Evolutionary conservation across 2,888 invertebrate species (phyloP).

Genomic region (Epinotia demarniana): DNA sequence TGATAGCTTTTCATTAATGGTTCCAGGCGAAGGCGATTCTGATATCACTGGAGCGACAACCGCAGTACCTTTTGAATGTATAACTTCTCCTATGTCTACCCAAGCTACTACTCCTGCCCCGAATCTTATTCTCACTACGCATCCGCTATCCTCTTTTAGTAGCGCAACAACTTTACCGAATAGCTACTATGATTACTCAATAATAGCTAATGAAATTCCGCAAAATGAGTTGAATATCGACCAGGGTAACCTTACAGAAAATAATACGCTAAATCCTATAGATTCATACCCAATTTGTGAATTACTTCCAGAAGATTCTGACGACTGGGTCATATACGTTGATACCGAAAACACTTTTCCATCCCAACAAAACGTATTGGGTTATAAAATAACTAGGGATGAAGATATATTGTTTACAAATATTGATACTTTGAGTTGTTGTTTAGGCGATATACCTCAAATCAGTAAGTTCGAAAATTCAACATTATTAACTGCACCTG

Average conservation of each 20-base stretch:
- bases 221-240: background rate
- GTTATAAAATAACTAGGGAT: background rate
- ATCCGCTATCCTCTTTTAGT: background rate
- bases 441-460: background rate
- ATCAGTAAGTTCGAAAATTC: background rate
- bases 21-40: background rate
- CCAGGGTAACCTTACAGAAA: background rate
- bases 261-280: background rate
- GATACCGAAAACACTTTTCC: conserved; percentile 6
- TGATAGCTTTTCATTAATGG: background rate
- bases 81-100: conserved; percentile 5
- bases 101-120: conserved; percentile 6
- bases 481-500: background rate
- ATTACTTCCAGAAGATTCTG: conserved; percentile 7
- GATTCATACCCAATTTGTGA: conserved; percentile 17
- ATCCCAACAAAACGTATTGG: background rate
- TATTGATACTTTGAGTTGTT: background rate
- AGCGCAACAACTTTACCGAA: background rate
- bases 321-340: conserved; percentile 33
- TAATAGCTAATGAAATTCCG: background rate
- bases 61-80: background rate
- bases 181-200: conserved; percentile 1
- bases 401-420: background rate
- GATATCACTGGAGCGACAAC: background rate
- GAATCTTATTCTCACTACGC: conserved; percentile 3